phyloP scores from a whole-genome alignment of 2,113 vertebrate species.

The Origma solitaria region DNA sequence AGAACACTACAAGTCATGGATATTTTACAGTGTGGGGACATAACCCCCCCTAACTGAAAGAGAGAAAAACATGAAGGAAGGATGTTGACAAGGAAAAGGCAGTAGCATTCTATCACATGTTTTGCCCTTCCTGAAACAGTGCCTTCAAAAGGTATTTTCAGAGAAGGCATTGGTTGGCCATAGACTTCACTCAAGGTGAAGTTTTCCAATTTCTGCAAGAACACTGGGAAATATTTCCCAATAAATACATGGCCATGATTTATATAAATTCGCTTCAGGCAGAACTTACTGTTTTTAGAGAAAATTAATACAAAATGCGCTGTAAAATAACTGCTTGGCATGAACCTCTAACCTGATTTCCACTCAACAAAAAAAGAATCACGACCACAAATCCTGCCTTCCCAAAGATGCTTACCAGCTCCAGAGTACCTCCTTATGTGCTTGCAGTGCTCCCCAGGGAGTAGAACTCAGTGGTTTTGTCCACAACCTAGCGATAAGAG shows the following conservation, averaged over 20 bases:
- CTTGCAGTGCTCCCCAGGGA: neutral
- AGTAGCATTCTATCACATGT: neutral
- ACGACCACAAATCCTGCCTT: neutral
- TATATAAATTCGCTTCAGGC: neutral
- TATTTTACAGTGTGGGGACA: neutral
- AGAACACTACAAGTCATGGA: neutral
- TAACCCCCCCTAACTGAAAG: neutral
- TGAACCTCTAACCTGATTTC: neutral
- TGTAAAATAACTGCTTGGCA: neutral
- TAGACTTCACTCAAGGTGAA: neutral
- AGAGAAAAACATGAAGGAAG: neutral
- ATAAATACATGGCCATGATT: neutral
- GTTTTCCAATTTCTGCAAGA: neutral
- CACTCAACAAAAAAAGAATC: neutral
- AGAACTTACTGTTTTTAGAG: neutral
- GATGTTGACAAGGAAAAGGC: neutral
- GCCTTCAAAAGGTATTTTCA: neutral
- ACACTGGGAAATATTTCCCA: neutral
- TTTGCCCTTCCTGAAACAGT: neutral
- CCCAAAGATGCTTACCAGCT: neutral
- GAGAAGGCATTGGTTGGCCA: neutral
- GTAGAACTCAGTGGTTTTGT: neutral
- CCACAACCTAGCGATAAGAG: neutral
- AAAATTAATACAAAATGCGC: neutral
- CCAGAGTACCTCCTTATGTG: neutral